phyloP scores from a whole-genome alignment of 2,797 vertebrate species.

The Malacoraja senta region DNA sequence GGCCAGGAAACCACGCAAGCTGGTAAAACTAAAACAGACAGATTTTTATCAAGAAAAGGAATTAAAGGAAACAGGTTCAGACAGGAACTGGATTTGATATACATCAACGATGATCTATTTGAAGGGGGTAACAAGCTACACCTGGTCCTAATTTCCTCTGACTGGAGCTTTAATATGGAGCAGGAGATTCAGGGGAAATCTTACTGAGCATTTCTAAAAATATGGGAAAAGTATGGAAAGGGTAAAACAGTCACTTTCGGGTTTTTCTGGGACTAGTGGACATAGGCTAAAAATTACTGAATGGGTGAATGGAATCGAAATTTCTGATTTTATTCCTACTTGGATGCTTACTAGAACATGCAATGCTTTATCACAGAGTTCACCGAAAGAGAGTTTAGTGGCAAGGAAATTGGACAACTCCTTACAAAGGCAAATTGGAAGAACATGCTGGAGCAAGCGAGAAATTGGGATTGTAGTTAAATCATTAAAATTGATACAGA shows the following conservation, averaged over 20 bases:
- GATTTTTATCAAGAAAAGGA: neutral
- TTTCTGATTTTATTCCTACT: neutral
- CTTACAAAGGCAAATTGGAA: neutral
- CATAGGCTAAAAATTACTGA: neutral
- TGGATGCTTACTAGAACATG: neutral
- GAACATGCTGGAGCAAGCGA: neutral
- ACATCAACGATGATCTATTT: neutral
- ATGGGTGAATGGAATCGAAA: neutral
- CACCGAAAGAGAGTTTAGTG: neutral
- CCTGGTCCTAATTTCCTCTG: neutral
- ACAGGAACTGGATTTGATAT: neutral
- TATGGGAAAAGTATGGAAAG: neutral
- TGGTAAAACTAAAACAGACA: neutral
- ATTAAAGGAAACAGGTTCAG: neutral
- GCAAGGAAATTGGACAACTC: neutral
- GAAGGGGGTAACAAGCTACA: neutral
- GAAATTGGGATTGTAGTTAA: neutral
- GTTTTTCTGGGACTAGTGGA: neutral
- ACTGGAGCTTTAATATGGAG: neutral
- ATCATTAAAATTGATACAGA: neutral
- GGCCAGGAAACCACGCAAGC: neutral
- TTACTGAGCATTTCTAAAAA: neutral
- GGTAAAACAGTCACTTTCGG: neutral
- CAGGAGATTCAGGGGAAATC: neutral
- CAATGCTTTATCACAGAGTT: neutral